These are phyloP conservation scores for Matsumyia berberina DNA, from an alignment of 2,888 invertebrate genomes.

Conservation along the genomic window DNA sequence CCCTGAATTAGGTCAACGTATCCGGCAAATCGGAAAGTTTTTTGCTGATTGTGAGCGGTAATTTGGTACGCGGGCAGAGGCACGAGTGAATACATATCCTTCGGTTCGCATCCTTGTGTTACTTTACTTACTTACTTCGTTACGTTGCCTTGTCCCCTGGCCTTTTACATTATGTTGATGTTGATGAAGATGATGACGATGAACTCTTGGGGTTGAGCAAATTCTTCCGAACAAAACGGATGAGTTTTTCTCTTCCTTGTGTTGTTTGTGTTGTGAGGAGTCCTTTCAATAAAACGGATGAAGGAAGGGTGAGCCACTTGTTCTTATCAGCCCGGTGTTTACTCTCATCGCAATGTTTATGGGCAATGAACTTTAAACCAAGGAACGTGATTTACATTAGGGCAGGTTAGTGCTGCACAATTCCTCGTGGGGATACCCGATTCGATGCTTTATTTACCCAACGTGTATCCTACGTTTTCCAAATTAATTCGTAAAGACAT, in stretches of 20 bases:
- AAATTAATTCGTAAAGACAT: slow-evolving; percentile 50
- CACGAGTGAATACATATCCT: too few relatives aligned
- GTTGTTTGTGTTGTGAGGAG: not conserved
- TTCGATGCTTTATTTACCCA: slow-evolving; percentile 53
- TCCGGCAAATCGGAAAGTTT: slow-evolving; percentile 66
- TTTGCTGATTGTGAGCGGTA: slow-evolving; percentile 61
- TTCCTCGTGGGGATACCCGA: slow-evolving; percentile 4
- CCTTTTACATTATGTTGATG: slow-evolving; percentile 49
- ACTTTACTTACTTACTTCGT: slow-evolving; percentile 31
- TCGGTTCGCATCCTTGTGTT: slow-evolving; percentile 18
- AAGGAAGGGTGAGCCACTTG: slow-evolving; percentile 16
- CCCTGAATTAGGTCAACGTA: slow-evolving; percentile 56
- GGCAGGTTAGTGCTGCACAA: slow-evolving; percentile 60
- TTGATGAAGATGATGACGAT: slow-evolving; percentile 50
- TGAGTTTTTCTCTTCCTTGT: slow-evolving; percentile 13
- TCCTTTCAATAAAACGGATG: slow-evolving; percentile 19
- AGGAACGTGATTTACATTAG: slow-evolving; percentile 66
- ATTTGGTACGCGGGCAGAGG: slow-evolving; percentile 19
- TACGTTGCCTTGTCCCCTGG: slow-evolving; percentile 39
- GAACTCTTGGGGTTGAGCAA: slow-evolving; percentile 49
- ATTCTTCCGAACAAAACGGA: slow-evolving; percentile 33
- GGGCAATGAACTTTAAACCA: slow-evolving; percentile 71
- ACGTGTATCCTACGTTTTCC: slow-evolving; percentile 37
- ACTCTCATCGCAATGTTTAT: slow-evolving; percentile 50
- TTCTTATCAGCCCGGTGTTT: slow-evolving; percentile 51